Evolutionary conservation across 1,140 invertebrate genomes (phyloP), one percentile per base, ranked within the genome.

Genomic region (Scaptomyza pallida): DNA sequence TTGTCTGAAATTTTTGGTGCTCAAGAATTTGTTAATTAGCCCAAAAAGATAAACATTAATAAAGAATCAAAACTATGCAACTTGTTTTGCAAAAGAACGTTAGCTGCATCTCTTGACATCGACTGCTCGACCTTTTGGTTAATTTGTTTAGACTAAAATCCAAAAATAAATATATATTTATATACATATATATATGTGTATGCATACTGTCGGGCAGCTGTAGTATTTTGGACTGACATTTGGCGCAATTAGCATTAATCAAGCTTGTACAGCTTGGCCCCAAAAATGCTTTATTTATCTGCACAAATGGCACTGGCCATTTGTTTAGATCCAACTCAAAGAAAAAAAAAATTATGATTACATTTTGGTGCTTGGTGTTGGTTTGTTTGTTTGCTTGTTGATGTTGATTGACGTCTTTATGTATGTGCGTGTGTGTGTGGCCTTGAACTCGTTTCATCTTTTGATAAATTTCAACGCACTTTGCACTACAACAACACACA

Each of bases 171-270:
- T n/a, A n/a, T n/a, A n/a, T n/a, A n/a, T n/a, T n/a, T n/a, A n/a
- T n/a, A n/a, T n/a, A n/a, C n/a, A n/a, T 78, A 67, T 26, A 26
- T 26, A 26, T 26, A 6, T n/a, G n/a, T n/a, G n/a, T n/a, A n/a
- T n/a, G n/a, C n/a, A 63, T 55, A 50, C 5, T 16, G 15, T 9
- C 54, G 59, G 51, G 23, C 23, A 26, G 23, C 23, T 26, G 23
- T 26, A 26, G 23, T 26, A 26, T 26, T 63, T 47, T 75, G 59
- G 72, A 40, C 65, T 79, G 77, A 78, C 75, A 73, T 79, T 74
- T 73, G 64, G 41, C 59, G 71, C 72, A 86, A 86, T 83, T 83
- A 83, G 80, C 76, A 83, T 83, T 83, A 76, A 86, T 83, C 81
- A 83, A 79, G 67, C 75, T 61, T 47, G 5, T 17, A 43, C 44